These are phyloP conservation scores for Diadophis punctatus DNA, from an alignment of 2,113 vertebrate species.

Conservation along the genomic window DNA sequence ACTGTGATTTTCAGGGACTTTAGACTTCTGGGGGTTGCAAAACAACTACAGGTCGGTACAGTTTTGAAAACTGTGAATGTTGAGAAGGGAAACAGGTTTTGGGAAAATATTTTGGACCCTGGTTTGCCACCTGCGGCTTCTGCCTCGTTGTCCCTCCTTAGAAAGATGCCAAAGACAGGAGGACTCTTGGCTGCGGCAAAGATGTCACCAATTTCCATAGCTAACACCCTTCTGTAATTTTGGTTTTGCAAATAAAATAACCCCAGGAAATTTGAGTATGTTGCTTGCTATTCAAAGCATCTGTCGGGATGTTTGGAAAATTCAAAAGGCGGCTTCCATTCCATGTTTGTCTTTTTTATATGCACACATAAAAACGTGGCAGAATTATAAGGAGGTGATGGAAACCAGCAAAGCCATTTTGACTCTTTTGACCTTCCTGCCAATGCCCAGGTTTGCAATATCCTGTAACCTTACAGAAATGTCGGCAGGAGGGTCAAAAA, in stretches of 20 bases:
- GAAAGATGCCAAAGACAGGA: neutral
- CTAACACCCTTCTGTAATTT: neutral
- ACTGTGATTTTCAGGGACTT: neutral
- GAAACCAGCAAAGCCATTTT: neutral
- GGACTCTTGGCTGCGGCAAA: neutral
- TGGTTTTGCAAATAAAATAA: neutral
- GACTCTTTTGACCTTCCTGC: neutral
- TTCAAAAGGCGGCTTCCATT: neutral
- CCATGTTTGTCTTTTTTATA: neutral
- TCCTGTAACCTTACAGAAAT: neutral
- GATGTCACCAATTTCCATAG: neutral
- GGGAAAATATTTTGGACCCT: neutral
- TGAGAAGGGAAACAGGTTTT: neutral
- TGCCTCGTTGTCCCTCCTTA: neutral
- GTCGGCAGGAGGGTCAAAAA: neutral
- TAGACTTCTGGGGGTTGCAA: neutral
- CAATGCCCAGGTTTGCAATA: neutral
- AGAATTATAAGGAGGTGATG: neutral
- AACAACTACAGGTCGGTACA: neutral
- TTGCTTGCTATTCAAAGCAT: neutral
- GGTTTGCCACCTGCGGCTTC: neutral
- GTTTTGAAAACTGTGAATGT: neutral
- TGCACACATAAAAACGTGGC: neutral
- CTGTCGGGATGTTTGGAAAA: neutral
- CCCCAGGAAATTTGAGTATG: neutral